These are phyloP conservation scores for Bergia sp. DNA, from an alignment of 92 coral and sea anemone genomes.

Conservation along the genomic window DNA sequence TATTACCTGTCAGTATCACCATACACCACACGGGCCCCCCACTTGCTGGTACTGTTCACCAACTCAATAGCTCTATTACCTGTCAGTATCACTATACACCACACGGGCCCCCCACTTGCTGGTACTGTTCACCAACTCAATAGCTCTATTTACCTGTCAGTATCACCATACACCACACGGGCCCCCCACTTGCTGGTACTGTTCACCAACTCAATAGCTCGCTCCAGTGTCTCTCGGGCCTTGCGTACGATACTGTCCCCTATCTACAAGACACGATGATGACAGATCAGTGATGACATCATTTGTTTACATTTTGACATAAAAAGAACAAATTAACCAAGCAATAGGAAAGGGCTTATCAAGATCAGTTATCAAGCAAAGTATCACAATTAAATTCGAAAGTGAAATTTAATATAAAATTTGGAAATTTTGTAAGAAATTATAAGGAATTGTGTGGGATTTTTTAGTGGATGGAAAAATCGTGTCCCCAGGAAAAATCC, in stretches of 20 bases:
- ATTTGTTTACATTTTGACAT: no score
- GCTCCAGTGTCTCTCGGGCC: slow-evolving; percentile 96
- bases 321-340: no score
- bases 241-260: slow-evolving; percentile 94
- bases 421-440: no score
- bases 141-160: slow-evolving; percentile 89
- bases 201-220: slow-evolving; percentile 94
- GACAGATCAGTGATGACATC: neutral
- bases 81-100: slow-evolving; percentile 95
- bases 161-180: slow-evolving; percentile 96
- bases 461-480: no score
- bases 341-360: no score
- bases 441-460: no score
- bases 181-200: slow-evolving; percentile 94
- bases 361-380: no score
- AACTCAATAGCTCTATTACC: slow-evolving; percentile 70
- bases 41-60: slow-evolving; percentile 82
- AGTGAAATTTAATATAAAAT: no score
- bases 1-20: slow-evolving; percentile 81
- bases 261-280: slow-evolving; percentile 55
- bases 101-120: slow-evolving; percentile 91
- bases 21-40: slow-evolving; percentile 95
- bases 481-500: no score
- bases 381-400: no score
- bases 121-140: slow-evolving; percentile 75